phyloP scores from a whole-genome alignment of 2,888 invertebrate species.

The Teleogryllus oceanicus region DNA sequence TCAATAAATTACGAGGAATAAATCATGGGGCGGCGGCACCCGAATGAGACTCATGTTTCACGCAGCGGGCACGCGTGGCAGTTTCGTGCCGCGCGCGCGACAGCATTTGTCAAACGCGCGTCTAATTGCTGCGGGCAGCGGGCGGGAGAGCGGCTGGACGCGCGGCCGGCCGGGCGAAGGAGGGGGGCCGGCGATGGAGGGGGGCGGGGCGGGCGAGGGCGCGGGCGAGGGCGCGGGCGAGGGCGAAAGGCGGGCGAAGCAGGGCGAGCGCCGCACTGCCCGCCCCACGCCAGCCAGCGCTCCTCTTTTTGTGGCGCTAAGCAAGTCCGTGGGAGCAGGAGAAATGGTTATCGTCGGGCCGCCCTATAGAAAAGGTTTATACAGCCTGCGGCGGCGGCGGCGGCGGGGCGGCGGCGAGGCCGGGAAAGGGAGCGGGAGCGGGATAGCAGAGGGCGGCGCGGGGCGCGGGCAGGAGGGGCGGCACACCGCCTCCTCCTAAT shows the following conservation, averaged over 20 bases:
- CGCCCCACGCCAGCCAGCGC: too few relatives aligned
- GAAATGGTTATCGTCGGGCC: too few relatives aligned
- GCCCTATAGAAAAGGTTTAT: too few relatives aligned
- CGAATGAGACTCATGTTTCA: not conserved
- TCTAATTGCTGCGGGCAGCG: constrained; percentile 6
- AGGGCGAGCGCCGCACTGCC: not conserved
- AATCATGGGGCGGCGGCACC: constrained; percentile 27
- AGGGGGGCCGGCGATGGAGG: not conserved
- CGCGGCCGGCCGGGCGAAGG: constrained; percentile 31
- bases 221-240: too few relatives aligned
- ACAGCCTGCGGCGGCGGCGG: not conserved
- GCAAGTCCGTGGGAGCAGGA: too few relatives aligned
- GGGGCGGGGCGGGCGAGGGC: too few relatives aligned
- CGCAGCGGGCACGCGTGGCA: too few relatives aligned
- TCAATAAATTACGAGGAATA: not conserved
- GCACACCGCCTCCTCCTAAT: not conserved
- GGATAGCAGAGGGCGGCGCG: not conserved
- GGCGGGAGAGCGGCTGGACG: constrained; percentile 35
- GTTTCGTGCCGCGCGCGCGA: too few relatives aligned
- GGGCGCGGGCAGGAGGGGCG: not conserved
- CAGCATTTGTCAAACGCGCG: not conserved
- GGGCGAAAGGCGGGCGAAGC: not conserved
- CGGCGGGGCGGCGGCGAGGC: not conserved
- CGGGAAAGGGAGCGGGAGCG: not conserved
- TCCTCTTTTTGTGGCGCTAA: too few relatives aligned